Evolutionary conservation across 2,113 vertebrate genomes (phyloP).

Genomic region (Tichodroma muraria): DNA sequence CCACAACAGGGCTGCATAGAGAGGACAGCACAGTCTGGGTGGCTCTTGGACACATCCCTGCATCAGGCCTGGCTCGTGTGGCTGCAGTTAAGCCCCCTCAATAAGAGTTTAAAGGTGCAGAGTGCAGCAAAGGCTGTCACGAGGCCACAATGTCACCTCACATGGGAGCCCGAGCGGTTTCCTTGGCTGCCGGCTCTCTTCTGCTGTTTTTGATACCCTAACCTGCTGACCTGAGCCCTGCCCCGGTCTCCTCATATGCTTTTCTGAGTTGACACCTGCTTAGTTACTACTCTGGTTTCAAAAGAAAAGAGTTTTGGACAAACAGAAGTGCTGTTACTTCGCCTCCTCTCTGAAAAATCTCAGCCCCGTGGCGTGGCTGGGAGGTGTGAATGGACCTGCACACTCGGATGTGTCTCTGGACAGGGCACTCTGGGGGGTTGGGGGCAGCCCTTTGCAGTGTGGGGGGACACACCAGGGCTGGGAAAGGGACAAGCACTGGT

Average conservation of each 20-base stretch:
- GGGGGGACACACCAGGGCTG: neutral
- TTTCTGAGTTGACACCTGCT: neutral
- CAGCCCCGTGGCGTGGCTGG: neutral
- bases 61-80: neutral
- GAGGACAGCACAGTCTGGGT: accelerated
- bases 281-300: neutral
- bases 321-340: neutral
- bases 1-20: neutral
- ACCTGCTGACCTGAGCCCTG: slow-evolving; percentile 7
- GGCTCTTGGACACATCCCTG: neutral
- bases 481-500: neutral
- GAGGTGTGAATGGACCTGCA: neutral
- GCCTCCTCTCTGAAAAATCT: neutral
- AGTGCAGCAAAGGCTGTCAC: neutral
- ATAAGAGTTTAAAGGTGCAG: slow-evolving; percentile 3
- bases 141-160: neutral
- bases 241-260: neutral
- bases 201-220: slow-evolving; percentile 14
- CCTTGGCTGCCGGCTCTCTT: neutral
- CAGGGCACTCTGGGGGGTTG: too few relatives aligned
- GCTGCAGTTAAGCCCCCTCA: neutral
- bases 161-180: accelerated
- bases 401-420: neutral
- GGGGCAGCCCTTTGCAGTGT: accelerated
- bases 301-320: neutral